These are phyloP conservation scores for Tenualosa ilisha DNA, from an alignment of 2,797 vertebrate genomes.

Conservation along the genomic window DNA sequence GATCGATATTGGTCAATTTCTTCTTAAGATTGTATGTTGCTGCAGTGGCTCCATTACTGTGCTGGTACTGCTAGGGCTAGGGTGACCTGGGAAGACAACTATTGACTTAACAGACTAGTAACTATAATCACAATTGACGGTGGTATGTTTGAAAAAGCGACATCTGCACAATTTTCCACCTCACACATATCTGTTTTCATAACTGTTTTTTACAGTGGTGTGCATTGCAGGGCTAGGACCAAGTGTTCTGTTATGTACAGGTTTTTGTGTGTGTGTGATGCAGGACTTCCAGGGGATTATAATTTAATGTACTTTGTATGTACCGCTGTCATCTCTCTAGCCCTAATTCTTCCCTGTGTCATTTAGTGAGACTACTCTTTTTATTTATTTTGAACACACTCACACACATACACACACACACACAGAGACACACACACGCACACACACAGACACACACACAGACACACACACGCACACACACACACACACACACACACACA, in stretches of 20 bases:
- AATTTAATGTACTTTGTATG: conserved; percentile 3
- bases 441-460: not conserved
- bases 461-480: not conserved
- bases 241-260: not conserved
- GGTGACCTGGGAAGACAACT: not conserved
- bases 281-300: not conserved
- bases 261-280: not conserved
- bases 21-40: not conserved
- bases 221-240: not conserved
- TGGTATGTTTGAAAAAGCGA: not conserved
- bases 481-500: not conserved
- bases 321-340: not conserved
- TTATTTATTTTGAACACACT: not conserved
- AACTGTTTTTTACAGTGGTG: not conserved
- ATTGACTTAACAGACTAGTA: not conserved
- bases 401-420: not conserved
- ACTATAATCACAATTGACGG: not conserved
- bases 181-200: not conserved
- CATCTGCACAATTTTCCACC: not conserved
- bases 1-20: not conserved
- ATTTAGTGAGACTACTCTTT: not conserved
- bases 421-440: not conserved
- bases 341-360: conserved; percentile 5
- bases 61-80: not conserved
- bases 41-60: not conserved